A percentile compares a stretch with the other conserved stretches of the same genome.
phyloP scores from a whole-genome alignment of 2,797 vertebrate genomes.

The Catostomus latipinnis region DNA sequence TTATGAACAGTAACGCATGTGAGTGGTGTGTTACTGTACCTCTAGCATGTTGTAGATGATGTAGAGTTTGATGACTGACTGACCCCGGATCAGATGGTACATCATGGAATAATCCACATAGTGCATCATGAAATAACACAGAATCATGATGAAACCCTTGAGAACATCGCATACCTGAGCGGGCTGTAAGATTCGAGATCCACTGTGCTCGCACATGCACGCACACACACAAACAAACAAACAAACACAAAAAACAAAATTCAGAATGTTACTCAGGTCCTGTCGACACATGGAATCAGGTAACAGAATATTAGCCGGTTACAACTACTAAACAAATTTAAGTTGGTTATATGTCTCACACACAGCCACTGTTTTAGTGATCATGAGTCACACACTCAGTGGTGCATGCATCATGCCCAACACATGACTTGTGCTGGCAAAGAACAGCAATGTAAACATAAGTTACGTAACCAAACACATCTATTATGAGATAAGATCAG shows the following conservation, averaged over 20 bases:
- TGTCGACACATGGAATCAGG: neutral
- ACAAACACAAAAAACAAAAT: slow-evolving; percentile 12
- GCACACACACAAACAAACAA: slow-evolving; percentile 37
- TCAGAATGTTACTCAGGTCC: neutral
- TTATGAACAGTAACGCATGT: neutral
- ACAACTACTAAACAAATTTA: neutral
- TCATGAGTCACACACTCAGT: slow-evolving; percentile 23
- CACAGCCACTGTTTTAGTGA: slow-evolving; percentile 28
- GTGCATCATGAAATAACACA: slow-evolving; percentile 98
- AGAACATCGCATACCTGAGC: slow-evolving; percentile 96
- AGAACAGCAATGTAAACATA: slow-evolving; percentile 8
- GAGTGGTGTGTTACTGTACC: slow-evolving; percentile 28
- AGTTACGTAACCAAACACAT: neutral
- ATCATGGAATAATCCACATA: slow-evolving; percentile 99
- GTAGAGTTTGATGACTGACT: slow-evolving; percentile 98
- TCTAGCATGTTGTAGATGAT: slow-evolving; percentile 97
- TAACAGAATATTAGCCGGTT: neutral
- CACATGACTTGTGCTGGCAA: neutral
- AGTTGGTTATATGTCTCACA: neutral
- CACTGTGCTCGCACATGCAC: slow-evolving; percentile 73
- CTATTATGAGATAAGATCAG: neutral
- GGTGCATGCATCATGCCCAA: slow-evolving; percentile 24
- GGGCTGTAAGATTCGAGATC: slow-evolving; percentile 92
- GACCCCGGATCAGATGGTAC: slow-evolving; percentile 97
- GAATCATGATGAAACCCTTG: slow-evolving; percentile 92